Evolutionary conservation across 2,797 vertebrate species (phyloP).

Genomic region (Pelodytes ibericus): DNA sequence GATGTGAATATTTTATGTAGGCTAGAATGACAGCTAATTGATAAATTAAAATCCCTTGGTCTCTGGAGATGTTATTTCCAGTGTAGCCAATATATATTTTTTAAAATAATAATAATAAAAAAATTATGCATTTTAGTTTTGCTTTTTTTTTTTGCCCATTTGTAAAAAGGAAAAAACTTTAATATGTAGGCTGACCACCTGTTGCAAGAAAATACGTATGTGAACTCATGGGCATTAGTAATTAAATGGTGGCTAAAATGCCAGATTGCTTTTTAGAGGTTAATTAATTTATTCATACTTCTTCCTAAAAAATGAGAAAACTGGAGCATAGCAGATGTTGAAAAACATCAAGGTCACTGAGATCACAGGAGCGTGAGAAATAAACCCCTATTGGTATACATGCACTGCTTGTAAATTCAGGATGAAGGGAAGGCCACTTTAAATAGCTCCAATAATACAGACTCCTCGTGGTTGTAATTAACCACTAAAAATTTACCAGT

Average conservation of each 20-base stretch:
- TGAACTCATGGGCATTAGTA: constrained; percentile 44
- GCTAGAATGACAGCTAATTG: constrained; percentile 21
- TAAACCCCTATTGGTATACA: constrained; percentile 50
- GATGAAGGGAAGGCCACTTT: constrained; percentile 55
- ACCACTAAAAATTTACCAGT: constrained; percentile 34
- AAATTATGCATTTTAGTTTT: constrained; percentile 45
- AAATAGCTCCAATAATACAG: constrained; percentile 49
- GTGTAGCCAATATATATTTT: constrained; percentile 36
- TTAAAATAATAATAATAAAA: constrained; percentile 27
- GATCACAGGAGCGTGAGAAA: constrained; percentile 60
- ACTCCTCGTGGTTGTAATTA: constrained; percentile 52
- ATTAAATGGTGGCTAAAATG: constrained; percentile 65
- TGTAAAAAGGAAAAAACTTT: constrained; percentile 49
- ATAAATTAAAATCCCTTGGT: constrained; percentile 29
- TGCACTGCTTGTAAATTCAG: constrained; percentile 56
- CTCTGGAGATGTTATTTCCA: constrained; percentile 16
- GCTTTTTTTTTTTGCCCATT: constrained; percentile 53
- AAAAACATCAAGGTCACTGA: constrained; percentile 61
- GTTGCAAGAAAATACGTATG: constrained; percentile 36
- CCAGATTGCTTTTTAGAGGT: constrained; percentile 63
- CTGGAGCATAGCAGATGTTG: constrained; percentile 64
- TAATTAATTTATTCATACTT: constrained; percentile 63
- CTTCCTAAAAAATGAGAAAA: constrained; percentile 60
- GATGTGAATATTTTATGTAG: constrained; percentile 53
- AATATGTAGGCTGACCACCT: constrained; percentile 43